Evolutionary conservation across 1,140 invertebrate species (phyloP).

Genomic region (Rhizoglyphus robini): DNA sequence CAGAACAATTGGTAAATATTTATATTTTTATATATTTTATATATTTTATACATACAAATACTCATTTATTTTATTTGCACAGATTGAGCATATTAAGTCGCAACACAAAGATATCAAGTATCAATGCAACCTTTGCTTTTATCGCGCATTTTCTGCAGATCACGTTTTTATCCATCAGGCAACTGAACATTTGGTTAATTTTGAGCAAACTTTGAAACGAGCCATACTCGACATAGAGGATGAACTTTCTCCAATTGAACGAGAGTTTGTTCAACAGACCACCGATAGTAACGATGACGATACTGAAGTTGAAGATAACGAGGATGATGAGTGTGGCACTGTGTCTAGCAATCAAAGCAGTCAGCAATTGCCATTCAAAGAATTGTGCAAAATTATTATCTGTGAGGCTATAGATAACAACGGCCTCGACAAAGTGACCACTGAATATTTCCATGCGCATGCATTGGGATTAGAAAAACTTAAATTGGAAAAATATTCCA

Average conservation of each 20-base stretch:
- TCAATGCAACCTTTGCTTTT: slow-evolving; percentile 13
- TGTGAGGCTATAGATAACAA: not conserved
- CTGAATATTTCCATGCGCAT: not conserved
- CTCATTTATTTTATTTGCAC: not conserved
- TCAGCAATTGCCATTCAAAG: not conserved
- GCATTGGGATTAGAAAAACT: not conserved
- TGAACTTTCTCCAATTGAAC: slow-evolving; percentile 5
- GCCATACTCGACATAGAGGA: not conserved
- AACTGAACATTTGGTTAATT: not conserved
- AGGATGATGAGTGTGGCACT: not conserved
- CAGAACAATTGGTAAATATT: not conserved
- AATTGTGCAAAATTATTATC: not conserved
- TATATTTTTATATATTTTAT: too few species aligned
- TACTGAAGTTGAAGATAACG: not conserved
- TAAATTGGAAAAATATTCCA: not conserved
- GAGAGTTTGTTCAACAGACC: not conserved
- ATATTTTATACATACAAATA: too few species aligned
- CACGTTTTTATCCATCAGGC: slow-evolving; percentile 3
- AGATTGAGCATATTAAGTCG: not conserved
- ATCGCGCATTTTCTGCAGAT: not conserved
- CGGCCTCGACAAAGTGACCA: not conserved
- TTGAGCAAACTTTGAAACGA: slow-evolving; percentile 1
- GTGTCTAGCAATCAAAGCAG: not conserved
- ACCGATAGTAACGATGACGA: not conserved
- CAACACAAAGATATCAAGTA: not conserved